A percentile compares a stretch with the other conserved stretches of the same genome.
These are phyloP conservation scores for Arothron firmamentum DNA, from an alignment of 2,113 vertebrate species.

Conservation along the genomic window DNA sequence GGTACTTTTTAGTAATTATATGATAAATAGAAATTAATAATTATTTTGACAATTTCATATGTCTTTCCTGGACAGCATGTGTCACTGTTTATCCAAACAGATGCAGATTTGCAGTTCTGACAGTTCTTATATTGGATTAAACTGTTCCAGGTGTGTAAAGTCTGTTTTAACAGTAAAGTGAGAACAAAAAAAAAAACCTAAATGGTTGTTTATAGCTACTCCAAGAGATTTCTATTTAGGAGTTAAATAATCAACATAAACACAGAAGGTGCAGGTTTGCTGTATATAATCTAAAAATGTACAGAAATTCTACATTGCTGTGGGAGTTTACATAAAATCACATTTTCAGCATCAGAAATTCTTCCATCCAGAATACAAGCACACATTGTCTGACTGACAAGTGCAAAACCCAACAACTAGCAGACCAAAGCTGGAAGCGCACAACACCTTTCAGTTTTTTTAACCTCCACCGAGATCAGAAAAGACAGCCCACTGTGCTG, in stretches of 20 bases:
- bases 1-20: too few relatives aligned
- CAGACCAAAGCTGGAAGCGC: constrained; percentile 6
- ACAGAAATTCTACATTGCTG: background rate
- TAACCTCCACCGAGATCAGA: constrained; percentile 11
- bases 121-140: too few relatives aligned
- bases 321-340: background rate
- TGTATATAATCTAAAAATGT: background rate
- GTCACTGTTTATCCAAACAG: too few relatives aligned
- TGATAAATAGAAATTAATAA: too few relatives aligned
- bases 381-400: constrained; percentile 8
- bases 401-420: constrained; percentile 1
- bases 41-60: too few relatives aligned
- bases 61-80: too few relatives aligned
- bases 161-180: too few relatives aligned
- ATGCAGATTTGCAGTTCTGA: too few relatives aligned
- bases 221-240: too few relatives aligned
- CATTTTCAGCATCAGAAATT: constrained; percentile 2
- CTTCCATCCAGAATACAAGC: background rate
- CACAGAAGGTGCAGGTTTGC: background rate
- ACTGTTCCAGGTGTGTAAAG: too few relatives aligned
- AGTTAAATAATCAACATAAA: background rate
- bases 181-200: too few relatives aligned
- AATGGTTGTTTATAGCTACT: too few relatives aligned
- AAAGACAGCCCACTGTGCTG: constrained; percentile 5
- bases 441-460: constrained; percentile 10